Conservation (phyloP, 2,113 vertebrate genomes). For the Lucifuga dentata region DNA sequence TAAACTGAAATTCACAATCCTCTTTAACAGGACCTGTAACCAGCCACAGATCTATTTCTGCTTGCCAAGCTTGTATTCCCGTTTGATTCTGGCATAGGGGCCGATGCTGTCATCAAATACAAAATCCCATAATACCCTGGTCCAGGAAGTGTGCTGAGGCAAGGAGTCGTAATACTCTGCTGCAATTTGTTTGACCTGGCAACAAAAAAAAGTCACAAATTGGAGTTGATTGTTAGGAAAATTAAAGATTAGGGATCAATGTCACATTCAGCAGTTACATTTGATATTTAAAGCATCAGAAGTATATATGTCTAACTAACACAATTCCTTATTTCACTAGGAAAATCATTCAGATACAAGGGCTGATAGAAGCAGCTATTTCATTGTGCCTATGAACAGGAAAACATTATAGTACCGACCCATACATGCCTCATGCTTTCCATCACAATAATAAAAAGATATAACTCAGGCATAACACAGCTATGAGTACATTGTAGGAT, state of each 20-base stretch:
- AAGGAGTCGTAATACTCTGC: constrained; percentile 94
- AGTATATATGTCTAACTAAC: not conserved
- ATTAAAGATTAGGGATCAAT: not conserved
- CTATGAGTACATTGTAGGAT: too few relatives aligned
- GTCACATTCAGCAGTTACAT: too few relatives aligned
- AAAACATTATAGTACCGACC: not conserved
- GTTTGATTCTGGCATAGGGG: constrained; percentile 92
- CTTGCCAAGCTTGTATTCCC: constrained; percentile 86
- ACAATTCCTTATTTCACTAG: not conserved
- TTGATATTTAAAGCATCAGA: not conserved
- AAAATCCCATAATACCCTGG: constrained; percentile 94
- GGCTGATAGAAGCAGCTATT: not conserved
- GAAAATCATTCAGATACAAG: not conserved
- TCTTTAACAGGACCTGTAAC: not conserved
- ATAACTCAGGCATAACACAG: too few relatives aligned
- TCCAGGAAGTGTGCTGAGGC: constrained; percentile 94
- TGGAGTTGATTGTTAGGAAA: not conserved
- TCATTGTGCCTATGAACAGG: too few relatives aligned
- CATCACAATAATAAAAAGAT: too few relatives aligned
- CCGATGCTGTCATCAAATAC: constrained; percentile 92
- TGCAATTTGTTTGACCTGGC: constrained; percentile 94
- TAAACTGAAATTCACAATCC: constrained; percentile 16
- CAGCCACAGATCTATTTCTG: constrained; percentile 53
- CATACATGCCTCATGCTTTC: not conserved
- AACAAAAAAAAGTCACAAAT: constrained; percentile 8